Evolutionary conservation across 2,888 invertebrate genomes (phyloP), one percentile per base, ranked within the genome.

Genomic region (Dermolepida albohirtum): DNA sequence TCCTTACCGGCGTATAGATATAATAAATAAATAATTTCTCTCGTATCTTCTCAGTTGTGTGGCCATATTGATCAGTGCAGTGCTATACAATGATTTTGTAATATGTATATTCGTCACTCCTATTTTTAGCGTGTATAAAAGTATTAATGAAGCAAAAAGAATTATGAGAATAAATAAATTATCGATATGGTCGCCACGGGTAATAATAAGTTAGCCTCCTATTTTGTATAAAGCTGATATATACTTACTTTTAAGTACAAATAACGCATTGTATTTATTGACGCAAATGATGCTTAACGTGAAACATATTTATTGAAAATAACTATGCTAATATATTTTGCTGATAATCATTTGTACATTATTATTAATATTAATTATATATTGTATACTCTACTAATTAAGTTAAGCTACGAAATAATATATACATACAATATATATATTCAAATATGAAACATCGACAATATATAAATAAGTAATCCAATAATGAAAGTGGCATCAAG

Each of bases 181-280:
- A 69, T 74, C 70, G 67, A 72, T 71, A 73, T 74, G 73, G 73
- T 73, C 74, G 68, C 70, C 72, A 71, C 72, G 72, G 74, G 70
- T 71, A 62, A 62, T 62, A 72, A 73, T 74, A 75, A 71, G 68
- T 74, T 74, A 74, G 73, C 74, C 72, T 74, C 73, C 74, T 75
- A 73, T 75, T 77, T 78, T 78, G 74, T 77, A 77, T 75, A 78
- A 77, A 75, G 74, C 74, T 75, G 70, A 70, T 74, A 72, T 64
- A 71, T 71, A 70, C 70, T 74, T 62, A 62, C 47, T 75, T 66
- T 75, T 74, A 73, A 78, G 76, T 75, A 75, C 76, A 76, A 76
- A 75, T 69, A 67, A 71, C 73, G 72, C 66, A 73, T 74, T 72
- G 72, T 75, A 77, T 74, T 74, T 76, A 75, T 73, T 71, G 69